These are phyloP conservation scores for Streptopelia turtur DNA, from an alignment of 2,797 vertebrate genomes.

Conservation along the genomic window DNA sequence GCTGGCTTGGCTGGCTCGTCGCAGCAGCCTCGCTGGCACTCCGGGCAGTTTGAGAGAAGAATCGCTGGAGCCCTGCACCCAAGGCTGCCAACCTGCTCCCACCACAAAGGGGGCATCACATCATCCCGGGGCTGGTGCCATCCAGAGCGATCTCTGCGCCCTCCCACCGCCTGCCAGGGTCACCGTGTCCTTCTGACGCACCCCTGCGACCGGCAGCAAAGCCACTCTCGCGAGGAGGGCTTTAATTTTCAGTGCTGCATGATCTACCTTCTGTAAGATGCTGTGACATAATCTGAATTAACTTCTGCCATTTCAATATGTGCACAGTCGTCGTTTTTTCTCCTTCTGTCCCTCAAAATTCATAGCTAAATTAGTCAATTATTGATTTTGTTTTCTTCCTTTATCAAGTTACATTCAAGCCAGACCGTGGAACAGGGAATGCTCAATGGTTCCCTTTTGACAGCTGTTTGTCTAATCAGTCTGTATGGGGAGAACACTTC, in stretches of 20 bases:
- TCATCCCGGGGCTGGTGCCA: accelerated
- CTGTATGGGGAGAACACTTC: neutral
- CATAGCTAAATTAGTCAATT: slow-evolving; percentile 9
- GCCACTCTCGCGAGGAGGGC: neutral
- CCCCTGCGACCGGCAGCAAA: neutral
- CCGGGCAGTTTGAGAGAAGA: neutral
- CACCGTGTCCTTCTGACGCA: neutral
- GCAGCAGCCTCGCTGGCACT: neutral
- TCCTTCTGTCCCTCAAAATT: neutral
- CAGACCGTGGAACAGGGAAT: neutral
- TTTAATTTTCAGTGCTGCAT: neutral
- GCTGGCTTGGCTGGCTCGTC: neutral
- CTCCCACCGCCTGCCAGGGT: neutral
- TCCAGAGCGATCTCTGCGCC: neutral
- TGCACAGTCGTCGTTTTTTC: neutral
- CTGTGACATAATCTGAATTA: neutral
- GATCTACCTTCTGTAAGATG: neutral
- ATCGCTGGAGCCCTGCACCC: neutral
- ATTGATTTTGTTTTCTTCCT: neutral
- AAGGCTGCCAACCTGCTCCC: neutral
- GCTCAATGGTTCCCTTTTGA: slow-evolving; percentile 19
- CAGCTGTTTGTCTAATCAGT: slow-evolving; percentile 32
- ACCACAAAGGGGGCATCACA: accelerated
- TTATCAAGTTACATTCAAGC: slow-evolving; percentile 22
- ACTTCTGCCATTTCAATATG: neutral